Evolutionary conservation across 2,113 vertebrate genomes (phyloP), one percentile per base, ranked within the genome.

Genomic region (Sterrhoptilus dennistouni): DNA sequence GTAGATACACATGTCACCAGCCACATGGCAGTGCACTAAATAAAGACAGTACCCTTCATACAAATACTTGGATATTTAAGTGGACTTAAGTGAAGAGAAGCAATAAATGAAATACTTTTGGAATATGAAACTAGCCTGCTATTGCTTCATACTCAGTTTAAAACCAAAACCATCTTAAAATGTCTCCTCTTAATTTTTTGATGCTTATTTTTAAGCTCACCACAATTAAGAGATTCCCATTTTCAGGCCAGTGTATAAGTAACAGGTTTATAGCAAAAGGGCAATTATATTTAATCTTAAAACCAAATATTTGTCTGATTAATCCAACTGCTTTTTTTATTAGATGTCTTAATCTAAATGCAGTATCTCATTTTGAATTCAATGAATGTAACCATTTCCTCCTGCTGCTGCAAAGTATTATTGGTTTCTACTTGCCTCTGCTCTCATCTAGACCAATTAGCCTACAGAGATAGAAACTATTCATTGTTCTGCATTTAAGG

Each of bases 1-100:
- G 93, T 84, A 97, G 96, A 97, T 92, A 84, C 97, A 98, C 88
- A 97, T 98, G 97, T 97, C 84, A 83, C 87, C 95, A 97, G 90
- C 87, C 93, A 88, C 74, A 89, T 68, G 91, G 95, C 93, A 93
- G 83, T 76, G 49, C 57, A 72, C 69, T 84, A 92, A 96, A 63
- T 77, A 82, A 91, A 95, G 94, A 64, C 91, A 54, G 66, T 84
- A 83, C 33, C 72, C 92, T 97, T 96, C 94, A 95, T 85, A 84
- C 53, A 96, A 96, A 87, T 69, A 86, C 69, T 91, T 85, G 71
- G 61, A 60, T 93, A 93, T 96, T 90, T 79, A 79, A 95, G 74
- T 49, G 69, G 87, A 95, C 70, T 93, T 86, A 92, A 89, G 76
- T 81, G 85, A 96, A 96, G 74, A 79, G 66, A 97, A 87, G 52